Evolutionary conservation across 2,797 vertebrate species (phyloP), one percentile per base, ranked within the genome.

Genomic region (Anas flavirostris): DNA sequence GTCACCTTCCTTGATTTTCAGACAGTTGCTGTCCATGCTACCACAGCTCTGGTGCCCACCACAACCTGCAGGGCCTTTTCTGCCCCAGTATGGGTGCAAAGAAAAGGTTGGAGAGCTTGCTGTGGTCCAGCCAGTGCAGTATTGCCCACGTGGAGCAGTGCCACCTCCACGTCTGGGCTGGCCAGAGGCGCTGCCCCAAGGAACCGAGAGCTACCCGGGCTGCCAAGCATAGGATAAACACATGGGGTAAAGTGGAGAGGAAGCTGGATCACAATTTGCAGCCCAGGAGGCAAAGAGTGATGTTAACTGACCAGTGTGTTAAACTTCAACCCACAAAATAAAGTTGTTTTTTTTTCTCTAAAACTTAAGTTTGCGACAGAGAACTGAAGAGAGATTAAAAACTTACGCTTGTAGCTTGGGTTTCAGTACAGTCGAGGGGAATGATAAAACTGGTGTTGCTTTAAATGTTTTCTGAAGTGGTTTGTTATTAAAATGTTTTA

Each of bases 141-240:
- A 58, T 25, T 16, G 48, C 16, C 28, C 1, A 1, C 0, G 0
- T n/a, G 44, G 37, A 77, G 37, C 3, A 0, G 3, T 53, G 50
- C 17, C 75, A 58, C 8, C 17, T 81, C 66, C 70, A n/a, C 22
- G 10, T 16, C 25, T 6, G 19, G 11, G 23, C 2, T 17, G 33
- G 55, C 16, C 81, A 77, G 29, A 73, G 70, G 22, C 6, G 11
- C 50, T 37, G 50, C 37, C 67, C 56, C 35, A 12, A 39, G 43
- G 59, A 74, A 63, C 7, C 17, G 10, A 73, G 19, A 41, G n/a
- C 33, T 63, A 29, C 13, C 7, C 62, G 33, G 37, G 33, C 26
- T 58, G 23, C 19, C 18, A 56, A 64, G 28, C 7, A 11, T 31
- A 82, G 60, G 23, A 44, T 18, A 79, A 86, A 67, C 15, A 39